Evolutionary conservation across 2,888 invertebrate genomes (phyloP), one percentile per base, ranked within the genome.

Genomic region (Schizaphis graminum): DNA sequence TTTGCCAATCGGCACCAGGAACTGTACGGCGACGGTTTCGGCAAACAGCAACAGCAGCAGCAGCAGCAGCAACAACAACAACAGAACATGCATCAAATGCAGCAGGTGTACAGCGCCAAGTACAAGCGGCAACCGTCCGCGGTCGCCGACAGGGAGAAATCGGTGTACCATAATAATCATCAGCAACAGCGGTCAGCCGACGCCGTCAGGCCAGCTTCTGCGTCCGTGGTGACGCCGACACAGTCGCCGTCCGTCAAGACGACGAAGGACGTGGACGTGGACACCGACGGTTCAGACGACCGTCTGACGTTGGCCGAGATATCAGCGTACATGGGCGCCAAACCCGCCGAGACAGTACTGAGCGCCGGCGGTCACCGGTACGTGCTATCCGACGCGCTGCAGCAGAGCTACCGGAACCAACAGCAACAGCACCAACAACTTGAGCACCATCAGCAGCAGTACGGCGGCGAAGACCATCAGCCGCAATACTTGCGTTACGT

Each of bases 1-100:
- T 95, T 95, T 56, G 94, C 95, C 56, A 94, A 92, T 41, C 94
- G 95, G 28, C 95, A 95, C 92, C 94, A 95, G 21, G 95, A 95
- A 53, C 92, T 95, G 77, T 95, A 95, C 93, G 61, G 94, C 24
- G 92, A 94, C 53, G 95, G 95, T 16, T 95, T 95, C 91, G 95
- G 94, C 53, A 93, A 93, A 47, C 44, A 21, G 28, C 91, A 77
- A 13, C 84, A 84, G 8, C 91, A 35, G 35, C 94, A 93, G 5
- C 91, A 77, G 16, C 84, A 84, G 8, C 91, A 35, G 35, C 94
- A 93, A 3, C 53, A 91, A 93, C 49, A 89, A 53, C 91, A 84
- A 91, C 86, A 61, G 61, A 41, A 41, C 41, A n/a, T n/a, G 41
- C 61, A n/a, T 16, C 28, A 28, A 94, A 94, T 53, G 44, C n/a